Percentiles rank a stretch among this genome's conserved stretches.
These are phyloP conservation scores for Halichondria panicea DNA, from an alignment of 37 sponge, comb jelly and placozoan species.

Conservation along the genomic window DNA sequence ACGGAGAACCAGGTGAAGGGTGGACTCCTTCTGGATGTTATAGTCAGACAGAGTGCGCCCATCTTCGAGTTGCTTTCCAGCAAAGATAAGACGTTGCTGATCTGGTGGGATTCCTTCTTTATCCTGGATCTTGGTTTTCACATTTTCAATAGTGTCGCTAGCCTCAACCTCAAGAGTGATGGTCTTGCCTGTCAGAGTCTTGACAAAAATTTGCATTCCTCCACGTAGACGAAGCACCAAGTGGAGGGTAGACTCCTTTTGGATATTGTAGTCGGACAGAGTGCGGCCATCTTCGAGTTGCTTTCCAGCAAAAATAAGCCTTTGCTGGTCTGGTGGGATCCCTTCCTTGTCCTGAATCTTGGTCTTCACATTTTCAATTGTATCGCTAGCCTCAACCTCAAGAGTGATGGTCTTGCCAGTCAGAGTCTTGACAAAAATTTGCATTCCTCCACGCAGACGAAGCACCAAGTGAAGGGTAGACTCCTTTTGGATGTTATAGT, in stretches of 20 bases:
- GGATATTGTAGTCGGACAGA: no score
- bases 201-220: conserved; percentile 93
- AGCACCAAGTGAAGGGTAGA: no score
- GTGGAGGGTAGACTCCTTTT: no score
- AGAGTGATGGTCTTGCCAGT: conserved; percentile 97
- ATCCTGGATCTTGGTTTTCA: conserved; percentile 94
- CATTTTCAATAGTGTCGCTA: conserved; percentile 85
- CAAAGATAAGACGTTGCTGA: conserved; percentile 92
- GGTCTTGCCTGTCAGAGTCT: conserved; percentile 94
- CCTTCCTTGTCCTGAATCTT: conserved; percentile 97
- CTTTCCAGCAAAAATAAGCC: conserved; percentile 91
- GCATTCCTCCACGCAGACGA: no score
- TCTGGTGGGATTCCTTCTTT: conserved; percentile 98
- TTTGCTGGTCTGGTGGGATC: conserved; percentile 96
- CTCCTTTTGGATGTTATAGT: no score
- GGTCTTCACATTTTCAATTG: no score
- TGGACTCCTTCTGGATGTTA: conserved; percentile 96
- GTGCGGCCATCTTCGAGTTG: no score
- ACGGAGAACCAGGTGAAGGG: conserved; percentile 94
- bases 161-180: conserved; percentile 96
- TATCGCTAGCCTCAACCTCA: conserved; percentile 90
- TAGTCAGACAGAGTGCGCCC: conserved; percentile 93
- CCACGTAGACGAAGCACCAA: no score
- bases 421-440: conserved; percentile 93
- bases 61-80: no score